Conservation (phyloP, 2,113 vertebrate species). For the Prietella phreatophila region DNA sequence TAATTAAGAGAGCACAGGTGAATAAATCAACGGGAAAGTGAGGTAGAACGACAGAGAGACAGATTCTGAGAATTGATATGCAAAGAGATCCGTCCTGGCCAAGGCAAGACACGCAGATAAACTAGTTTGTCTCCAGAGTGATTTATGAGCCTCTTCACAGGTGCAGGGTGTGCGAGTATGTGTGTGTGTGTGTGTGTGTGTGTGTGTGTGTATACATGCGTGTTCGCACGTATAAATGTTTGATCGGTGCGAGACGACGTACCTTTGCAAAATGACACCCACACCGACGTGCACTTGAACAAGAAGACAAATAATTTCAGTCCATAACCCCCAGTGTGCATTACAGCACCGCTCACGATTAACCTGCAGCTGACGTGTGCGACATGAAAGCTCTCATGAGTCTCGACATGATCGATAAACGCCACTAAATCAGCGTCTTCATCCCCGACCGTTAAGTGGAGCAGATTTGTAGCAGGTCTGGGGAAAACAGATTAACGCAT, state of each 20-base stretch:
- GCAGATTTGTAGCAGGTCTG: conserved; percentile 14
- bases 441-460: not conserved
- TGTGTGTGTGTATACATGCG: conserved; percentile 26
- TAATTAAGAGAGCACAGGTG: conserved; percentile 21
- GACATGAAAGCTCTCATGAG: not conserved
- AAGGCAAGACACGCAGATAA: conserved; percentile 48
- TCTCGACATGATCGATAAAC: not conserved
- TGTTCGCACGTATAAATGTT: conserved; percentile 26
- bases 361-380: not conserved
- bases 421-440: conserved; percentile 20
- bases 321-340: not conserved
- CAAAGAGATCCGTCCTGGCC: conserved; percentile 51
- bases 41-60: conserved; percentile 8
- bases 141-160: conserved; percentile 50
- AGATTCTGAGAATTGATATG: conserved; percentile 40
- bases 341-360: not conserved
- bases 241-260: not conserved
- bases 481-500: conserved; percentile 53
- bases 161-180: conserved; percentile 33
- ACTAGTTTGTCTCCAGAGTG: conserved; percentile 57
- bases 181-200: conserved; percentile 33
- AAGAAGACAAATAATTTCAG: not conserved
- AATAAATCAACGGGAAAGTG: conserved; percentile 21
- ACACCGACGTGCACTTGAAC: not conserved
- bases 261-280: not conserved